phyloP scores from a whole-genome alignment of 2,888 invertebrate genomes.

The Calliopum simillimum region DNA sequence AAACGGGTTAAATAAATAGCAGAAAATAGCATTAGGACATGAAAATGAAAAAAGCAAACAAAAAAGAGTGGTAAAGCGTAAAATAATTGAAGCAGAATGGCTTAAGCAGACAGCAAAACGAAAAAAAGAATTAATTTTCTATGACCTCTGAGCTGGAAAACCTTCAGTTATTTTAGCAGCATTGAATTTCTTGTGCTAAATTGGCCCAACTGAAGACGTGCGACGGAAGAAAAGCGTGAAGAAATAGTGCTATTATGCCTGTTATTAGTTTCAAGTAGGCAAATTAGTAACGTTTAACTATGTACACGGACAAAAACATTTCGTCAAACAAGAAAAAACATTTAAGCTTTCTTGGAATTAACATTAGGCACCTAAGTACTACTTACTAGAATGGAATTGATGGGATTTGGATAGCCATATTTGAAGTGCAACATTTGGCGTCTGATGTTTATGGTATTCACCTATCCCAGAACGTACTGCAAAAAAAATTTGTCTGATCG shows the following conservation, averaged over 20 bases:
- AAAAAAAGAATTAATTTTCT: slow-evolving; percentile 17
- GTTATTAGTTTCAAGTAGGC: neutral
- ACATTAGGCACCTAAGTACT: too few relatives aligned
- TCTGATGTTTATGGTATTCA: too few relatives aligned
- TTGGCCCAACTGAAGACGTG: too few relatives aligned
- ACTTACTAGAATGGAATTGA: too few relatives aligned
- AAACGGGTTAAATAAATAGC: neutral
- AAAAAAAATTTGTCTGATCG: too few relatives aligned
- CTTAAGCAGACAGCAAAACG: slow-evolving; percentile 3
- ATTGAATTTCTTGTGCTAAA: neutral
- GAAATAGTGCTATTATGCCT: neutral
- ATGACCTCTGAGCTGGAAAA: slow-evolving; percentile 21
- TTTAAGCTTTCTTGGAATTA: too few relatives aligned
- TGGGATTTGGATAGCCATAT: too few relatives aligned
- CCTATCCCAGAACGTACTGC: too few relatives aligned
- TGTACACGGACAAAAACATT: too few relatives aligned
- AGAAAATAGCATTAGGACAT: neutral
- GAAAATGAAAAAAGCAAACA: neutral
- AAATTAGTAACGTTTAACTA: too few relatives aligned
- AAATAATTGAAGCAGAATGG: neutral
- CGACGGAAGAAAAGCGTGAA: neutral
- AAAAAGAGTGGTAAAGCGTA: neutral
- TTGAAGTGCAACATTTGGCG: too few relatives aligned
- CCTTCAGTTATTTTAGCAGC: neutral
- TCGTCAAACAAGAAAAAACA: too few relatives aligned